Evolutionary conservation across 2,113 vertebrate species (phyloP).

Genomic region (Rhynchomys soricoides): DNA sequence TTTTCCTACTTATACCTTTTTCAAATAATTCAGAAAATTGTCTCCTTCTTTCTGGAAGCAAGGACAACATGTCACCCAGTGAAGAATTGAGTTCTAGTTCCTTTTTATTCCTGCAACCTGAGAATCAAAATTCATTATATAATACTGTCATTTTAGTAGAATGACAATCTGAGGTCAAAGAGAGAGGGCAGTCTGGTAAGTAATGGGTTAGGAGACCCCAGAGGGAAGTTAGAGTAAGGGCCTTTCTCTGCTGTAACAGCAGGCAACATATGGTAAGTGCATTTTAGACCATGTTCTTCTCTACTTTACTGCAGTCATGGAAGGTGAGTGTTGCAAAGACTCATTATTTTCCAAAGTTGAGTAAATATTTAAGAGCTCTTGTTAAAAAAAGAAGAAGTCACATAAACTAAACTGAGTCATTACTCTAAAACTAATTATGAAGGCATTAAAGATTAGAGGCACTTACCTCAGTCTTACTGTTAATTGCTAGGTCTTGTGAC

Average conservation of each 20-base stretch:
- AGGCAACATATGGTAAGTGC: background rate
- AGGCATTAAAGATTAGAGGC: background rate
- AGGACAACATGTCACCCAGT: constrained; percentile 20
- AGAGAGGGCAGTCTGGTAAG: constrained; percentile 43
- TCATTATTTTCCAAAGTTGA: constrained; percentile 17
- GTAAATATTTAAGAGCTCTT: background rate
- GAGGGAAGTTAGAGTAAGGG: constrained; percentile 19
- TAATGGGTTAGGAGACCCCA: background rate
- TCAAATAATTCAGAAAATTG: constrained; percentile 79
- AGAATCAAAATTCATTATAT: constrained; percentile 73
- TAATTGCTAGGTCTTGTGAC: background rate
- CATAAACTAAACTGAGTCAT: background rate
- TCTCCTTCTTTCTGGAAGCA: constrained; percentile 66
- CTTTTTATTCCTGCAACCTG: constrained; percentile 46
- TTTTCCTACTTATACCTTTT: constrained; percentile 74
- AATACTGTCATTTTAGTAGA: constrained; percentile 63
- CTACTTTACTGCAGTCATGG: background rate
- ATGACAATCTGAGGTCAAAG: constrained; percentile 59
- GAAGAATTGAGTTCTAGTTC: constrained; percentile 52
- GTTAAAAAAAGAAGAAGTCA: background rate
- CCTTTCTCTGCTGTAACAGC: background rate
- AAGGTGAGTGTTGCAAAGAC: background rate
- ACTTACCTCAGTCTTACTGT: background rate
- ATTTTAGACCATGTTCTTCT: background rate
- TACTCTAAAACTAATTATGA: constrained; percentile 28